Evolutionary conservation across 2,797 vertebrate genomes (phyloP), one percentile per base, ranked within the genome.

Genomic region (Chaetophractus vellerosus): DNA sequence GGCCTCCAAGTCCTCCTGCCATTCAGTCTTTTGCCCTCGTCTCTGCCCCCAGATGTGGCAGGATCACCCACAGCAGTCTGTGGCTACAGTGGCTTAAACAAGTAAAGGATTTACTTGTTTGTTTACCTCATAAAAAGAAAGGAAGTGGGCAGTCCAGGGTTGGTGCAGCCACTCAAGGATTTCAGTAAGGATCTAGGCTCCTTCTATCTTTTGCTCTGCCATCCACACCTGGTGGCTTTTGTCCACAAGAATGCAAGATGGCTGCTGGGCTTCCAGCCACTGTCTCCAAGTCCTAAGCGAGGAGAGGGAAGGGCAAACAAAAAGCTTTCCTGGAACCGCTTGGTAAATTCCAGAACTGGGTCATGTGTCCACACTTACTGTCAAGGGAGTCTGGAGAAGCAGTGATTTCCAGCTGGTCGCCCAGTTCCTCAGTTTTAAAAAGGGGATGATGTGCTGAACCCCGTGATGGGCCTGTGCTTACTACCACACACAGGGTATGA

Each of bases 41-140:
- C n/a, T 72, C 50, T 50, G 21, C 24, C 14, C 36, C 36, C n/a
- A 52, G 6, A 45, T 45, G 36, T 57, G 36, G 36, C 24, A 79
- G 50, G 69, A 95, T 31, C 19, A 57, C 57, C 59, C 19, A 86
- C 88, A 52, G 76, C 71, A 31, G 21, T 75, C 78, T 84, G 74
- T 1, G 12, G 38, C 41, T 31, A 21, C 0, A 0, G 4, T 48
- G 80, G 59, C 63, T 78, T 36, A 21, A 45, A 24, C 7, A 66
- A 52, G 26, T 26, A 36, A 76, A 63, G 68, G 18, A 1, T 33
- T 5, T 23, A 2, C 18, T 55, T 57, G 15, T 28, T 38, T 90
- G 33, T 68, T 12, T 28, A n/a, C 19, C 21, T 38, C 45, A n/a
- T 0, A 28, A n/a, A 85, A 48, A 48, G 38, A 64, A 41, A 85